Conservation (phyloP, 2,888 invertebrate genomes). For the Bedellia somnulentella region DNA sequence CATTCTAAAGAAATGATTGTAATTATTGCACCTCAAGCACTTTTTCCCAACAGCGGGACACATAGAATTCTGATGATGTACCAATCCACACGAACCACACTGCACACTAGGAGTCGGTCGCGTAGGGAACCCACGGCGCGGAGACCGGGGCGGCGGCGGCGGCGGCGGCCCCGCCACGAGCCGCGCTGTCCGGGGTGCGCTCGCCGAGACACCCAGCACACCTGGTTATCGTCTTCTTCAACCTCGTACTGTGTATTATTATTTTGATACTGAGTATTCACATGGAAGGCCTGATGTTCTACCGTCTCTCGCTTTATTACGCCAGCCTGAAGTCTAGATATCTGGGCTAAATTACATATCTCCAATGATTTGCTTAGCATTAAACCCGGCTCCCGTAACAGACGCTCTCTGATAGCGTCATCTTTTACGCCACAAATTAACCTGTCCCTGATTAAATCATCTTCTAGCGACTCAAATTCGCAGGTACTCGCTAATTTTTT, state of each 20-base stretch:
- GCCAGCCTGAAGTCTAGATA: conserved; percentile 1
- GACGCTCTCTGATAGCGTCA: conserved; percentile 1
- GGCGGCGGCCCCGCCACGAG: not conserved
- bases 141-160: not conserved
- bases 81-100: too few species aligned
- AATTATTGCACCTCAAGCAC: too few species aligned
- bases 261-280: not conserved
- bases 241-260: too few species aligned
- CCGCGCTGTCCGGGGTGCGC: not conserved
- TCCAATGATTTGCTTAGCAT: conserved; percentile 2
- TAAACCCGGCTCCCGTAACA: not conserved
- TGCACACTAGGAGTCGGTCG: too few species aligned
- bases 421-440: conserved; percentile 3
- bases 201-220: not conserved
- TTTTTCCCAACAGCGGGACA: too few species aligned
- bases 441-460: conserved; percentile 1
- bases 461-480: conserved; percentile 3
- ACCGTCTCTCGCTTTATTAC: not conserved
- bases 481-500: conserved; percentile 2
- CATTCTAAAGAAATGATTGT: too few species aligned
- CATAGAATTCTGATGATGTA: too few species aligned
- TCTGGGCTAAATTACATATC: conserved; percentile 2
- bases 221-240: not conserved
- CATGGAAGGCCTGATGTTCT: not conserved
- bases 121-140: too few species aligned